These are phyloP conservation scores for Sinohyriopsis cumingii DNA, from an alignment of 2,888 invertebrate genomes.

Conservation along the genomic window DNA sequence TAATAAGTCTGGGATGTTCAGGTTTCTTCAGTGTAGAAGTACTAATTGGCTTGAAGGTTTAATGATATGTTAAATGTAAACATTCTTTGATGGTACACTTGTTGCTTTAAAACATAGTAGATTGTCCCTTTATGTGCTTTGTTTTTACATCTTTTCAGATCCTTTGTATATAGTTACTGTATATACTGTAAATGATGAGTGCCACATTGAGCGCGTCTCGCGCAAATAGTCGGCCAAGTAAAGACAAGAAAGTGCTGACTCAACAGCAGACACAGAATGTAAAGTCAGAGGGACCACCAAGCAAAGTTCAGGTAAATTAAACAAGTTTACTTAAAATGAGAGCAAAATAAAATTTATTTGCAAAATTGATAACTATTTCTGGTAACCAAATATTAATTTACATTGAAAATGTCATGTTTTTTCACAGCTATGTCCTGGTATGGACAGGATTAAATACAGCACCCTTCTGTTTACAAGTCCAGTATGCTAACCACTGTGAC, in stretches of 20 bases:
- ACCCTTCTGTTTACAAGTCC: too few species aligned
- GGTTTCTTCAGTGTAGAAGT: too few species aligned
- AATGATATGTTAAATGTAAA: too few species aligned
- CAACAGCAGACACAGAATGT: conserved; percentile 49
- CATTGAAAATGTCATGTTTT: background rate
- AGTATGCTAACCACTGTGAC: too few species aligned
- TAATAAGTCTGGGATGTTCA: too few species aligned
- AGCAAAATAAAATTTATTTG: background rate
- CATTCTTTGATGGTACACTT: too few species aligned
- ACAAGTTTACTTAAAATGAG: conserved; percentile 1
- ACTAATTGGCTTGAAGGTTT: too few species aligned
- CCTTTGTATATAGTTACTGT: conserved; percentile 61
- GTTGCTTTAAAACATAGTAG: background rate
- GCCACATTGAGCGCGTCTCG: conserved; percentile 65
- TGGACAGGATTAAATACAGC: too few species aligned
- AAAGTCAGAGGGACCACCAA: conserved; percentile 55
- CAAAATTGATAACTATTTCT: background rate
- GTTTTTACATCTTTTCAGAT: conserved; percentile 19
- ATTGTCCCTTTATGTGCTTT: background rate
- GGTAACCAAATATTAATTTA: background rate
- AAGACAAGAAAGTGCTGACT: conserved; percentile 53
- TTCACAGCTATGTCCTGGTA: background rate
- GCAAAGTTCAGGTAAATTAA: conserved; percentile 44
- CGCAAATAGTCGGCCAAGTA: conserved; percentile 58
- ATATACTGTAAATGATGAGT: conserved; percentile 70